Evolutionary conservation across 2,113 vertebrate species (phyloP).

Genomic region (pig (Sus scrofa)): T2T-Sscrofa CM000818.6:128201501-128202000

Average conservation of each 20-base stretch:
- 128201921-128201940: neutral
- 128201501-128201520: no score
- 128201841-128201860: rapidly evolving
- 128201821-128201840: neutral
- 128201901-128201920: rapidly evolving
- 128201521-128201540: no score
- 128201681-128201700: neutral
- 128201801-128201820: rapidly evolving
- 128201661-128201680: no score
- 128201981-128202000: no score
- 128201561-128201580: no score
- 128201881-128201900: rapidly evolving
- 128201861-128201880: neutral
- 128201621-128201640: no score
- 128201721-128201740: neutral
- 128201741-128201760: neutral
- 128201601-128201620: no score
- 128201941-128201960: rapidly evolving
- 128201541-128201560: no score
- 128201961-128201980: rapidly evolving
- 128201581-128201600: no score
- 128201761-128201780: neutral
- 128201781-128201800: rapidly evolving
- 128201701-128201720: neutral
- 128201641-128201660: no score